A percentile compares a stretch with the other conserved stretches of the same genome.
phyloP scores from a whole-genome alignment of 2,113 vertebrate species.

The Zosterops pallidus region DNA sequence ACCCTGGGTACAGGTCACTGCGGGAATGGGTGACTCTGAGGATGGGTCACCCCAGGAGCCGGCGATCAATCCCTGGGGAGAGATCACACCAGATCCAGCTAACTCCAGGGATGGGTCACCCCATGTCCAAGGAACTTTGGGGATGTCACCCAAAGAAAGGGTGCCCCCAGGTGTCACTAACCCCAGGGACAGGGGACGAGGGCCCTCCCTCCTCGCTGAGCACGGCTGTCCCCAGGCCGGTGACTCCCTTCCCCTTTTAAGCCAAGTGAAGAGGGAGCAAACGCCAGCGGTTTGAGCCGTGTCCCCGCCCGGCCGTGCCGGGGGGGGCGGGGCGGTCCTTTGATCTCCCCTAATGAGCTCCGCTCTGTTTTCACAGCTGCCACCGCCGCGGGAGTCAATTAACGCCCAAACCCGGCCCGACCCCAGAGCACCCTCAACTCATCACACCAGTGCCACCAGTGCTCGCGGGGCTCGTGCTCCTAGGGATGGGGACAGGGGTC shows the following conservation, averaged over 20 bases:
- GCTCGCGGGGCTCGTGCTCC: fast-evolving
- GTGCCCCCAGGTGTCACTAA: not conserved
- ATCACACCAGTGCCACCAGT: not conserved
- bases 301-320: not conserved
- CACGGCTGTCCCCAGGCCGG: not conserved
- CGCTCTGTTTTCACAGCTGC: conserved; percentile 63
- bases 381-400: conserved; percentile 5
- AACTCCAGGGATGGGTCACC: not conserved
- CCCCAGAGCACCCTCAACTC: not conserved
- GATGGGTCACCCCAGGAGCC: not conserved
- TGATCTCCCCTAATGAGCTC: conserved; percentile 52
- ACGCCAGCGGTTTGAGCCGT: not conserved
- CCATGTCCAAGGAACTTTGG: not conserved
- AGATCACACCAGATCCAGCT: not conserved
- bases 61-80: not conserved
- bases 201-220: not conserved
- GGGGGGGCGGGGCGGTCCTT: not conserved
- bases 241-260: not conserved
- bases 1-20: not conserved
- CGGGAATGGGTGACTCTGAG: not conserved
- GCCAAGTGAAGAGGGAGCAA: not conserved
- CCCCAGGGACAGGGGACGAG: not conserved
- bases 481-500: not conserved
- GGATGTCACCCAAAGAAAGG: not conserved
- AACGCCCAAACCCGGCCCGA: not conserved